Evolutionary conservation across 53 echinoderm and acorn worm genomes (phyloP).

Genomic region (Holothuria scabra): DNA sequence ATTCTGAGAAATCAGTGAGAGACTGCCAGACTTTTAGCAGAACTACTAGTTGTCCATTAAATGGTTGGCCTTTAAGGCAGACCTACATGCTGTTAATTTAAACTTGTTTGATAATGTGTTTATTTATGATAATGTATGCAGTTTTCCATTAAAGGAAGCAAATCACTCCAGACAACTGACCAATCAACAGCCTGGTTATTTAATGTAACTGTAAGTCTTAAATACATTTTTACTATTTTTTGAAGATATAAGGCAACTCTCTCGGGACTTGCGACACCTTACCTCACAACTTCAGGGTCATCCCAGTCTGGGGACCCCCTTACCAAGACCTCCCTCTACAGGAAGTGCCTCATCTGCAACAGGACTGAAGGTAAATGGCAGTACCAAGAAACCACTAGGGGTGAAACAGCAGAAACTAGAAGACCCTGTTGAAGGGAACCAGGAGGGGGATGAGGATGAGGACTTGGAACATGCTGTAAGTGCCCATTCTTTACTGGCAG

Average conservation of each 20-base stretch:
- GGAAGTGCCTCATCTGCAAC: conserved; percentile 22
- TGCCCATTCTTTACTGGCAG: neutral
- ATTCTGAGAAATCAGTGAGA: too few relatives aligned
- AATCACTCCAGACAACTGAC: too few relatives aligned
- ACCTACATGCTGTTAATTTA: too few relatives aligned
- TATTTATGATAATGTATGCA: too few relatives aligned
- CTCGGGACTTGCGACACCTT: conserved; percentile 33
- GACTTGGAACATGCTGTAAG: conserved; percentile 22
- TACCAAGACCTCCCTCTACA: conserved; percentile 40
- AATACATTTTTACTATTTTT: neutral
- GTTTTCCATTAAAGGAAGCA: too few relatives aligned
- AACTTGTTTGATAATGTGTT: too few relatives aligned
- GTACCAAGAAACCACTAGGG: conserved; percentile 7
- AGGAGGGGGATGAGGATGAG: conserved; percentile 23
- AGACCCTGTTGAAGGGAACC: neutral
- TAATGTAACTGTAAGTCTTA: neutral
- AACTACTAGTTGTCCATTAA: too few relatives aligned
- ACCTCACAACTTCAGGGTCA: conserved; percentile 29
- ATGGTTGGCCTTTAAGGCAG: too few relatives aligned
- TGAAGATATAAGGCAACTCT: conserved; percentile 32
- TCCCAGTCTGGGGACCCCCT: neutral
- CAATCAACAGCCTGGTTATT: too few relatives aligned
- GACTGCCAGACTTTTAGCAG: too few relatives aligned
- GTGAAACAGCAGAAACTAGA: conserved; percentile 14
- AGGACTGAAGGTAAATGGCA: neutral